phyloP scores from a whole-genome alignment of 2,888 invertebrate genomes.

The Drosophila monieri region DNA sequence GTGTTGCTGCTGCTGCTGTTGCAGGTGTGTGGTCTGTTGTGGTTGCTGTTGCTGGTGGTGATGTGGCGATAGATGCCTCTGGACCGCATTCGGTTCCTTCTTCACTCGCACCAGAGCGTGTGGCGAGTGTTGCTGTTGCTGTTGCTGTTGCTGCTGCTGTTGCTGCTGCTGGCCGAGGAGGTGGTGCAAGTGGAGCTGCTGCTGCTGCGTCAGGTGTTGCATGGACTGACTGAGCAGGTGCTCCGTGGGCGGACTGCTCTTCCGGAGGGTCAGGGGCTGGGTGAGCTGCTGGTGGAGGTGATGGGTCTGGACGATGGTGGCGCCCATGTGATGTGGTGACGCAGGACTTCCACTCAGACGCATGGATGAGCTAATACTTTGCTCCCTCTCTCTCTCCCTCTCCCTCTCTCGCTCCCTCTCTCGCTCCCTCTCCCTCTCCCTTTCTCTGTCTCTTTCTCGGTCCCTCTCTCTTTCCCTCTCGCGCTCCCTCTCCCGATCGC shows the following conservation, averaged over 20 bases:
- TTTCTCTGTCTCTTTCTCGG: conserved; percentile 62
- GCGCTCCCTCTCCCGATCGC: conserved; percentile 70
- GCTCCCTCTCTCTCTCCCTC: conserved; percentile 29
- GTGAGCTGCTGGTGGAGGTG: conserved; percentile 82
- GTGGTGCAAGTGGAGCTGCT: conserved; percentile 82
- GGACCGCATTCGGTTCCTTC: conserved; percentile 75
- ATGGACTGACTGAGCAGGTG: conserved; percentile 79
- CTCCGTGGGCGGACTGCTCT: conserved; percentile 80
- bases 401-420: conserved; percentile 50
- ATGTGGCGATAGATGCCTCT: conserved; percentile 72
- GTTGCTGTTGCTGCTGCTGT: conserved; percentile 59
- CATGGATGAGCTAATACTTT: conserved; percentile 67
- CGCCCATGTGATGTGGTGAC: conserved; percentile 25
- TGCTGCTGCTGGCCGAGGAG: conserved; percentile 74
- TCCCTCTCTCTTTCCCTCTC: conserved; percentile 35
- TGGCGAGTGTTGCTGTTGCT: conserved; percentile 78
- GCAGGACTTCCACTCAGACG: conserved; percentile 47
- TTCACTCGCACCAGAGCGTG: conserved; percentile 81
- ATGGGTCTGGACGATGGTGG: conserved; percentile 81
- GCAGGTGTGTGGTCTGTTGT: conserved; percentile 62
- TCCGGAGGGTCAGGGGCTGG: conserved; percentile 78
- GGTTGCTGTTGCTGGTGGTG: conserved; percentile 62
- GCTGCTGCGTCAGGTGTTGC: conserved; percentile 83
- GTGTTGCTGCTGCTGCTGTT: conserved; percentile 68
- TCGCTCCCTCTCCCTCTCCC: conserved; percentile 59